Evolutionary conservation across 2,113 vertebrate genomes (phyloP), one percentile per base, ranked within the genome.

Genomic region (Phalacrocorax carbo): DNA sequence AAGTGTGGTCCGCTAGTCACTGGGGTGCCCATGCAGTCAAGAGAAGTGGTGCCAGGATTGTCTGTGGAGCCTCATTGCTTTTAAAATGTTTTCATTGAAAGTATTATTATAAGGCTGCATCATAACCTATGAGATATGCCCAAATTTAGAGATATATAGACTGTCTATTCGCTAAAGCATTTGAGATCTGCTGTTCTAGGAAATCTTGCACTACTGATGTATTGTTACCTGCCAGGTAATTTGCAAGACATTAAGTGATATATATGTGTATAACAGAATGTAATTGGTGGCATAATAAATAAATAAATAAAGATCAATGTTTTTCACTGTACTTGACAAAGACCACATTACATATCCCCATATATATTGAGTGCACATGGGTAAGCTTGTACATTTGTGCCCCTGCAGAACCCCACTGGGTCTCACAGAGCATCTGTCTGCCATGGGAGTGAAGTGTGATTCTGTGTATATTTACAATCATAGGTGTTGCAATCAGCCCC

Each of bases 21-120:
- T 3, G 8, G n/a, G 42, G 36, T 46, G 66, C 27, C 34, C 11
- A 3, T 32, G 76, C 49, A 42, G 54, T 16, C 75, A 30, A 4
- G 68, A 36, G 42, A 29, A 13, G 65, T 25, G 75, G 12, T 15
- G 7, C 52, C 2, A 0, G 5, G 52, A 21, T 72, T 29, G 5
- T 9, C 32, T 22, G 10, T 52, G 57, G 57, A 57, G 22, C n/a
- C 69, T 34, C 21, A 0, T 6, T 27, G 13, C 52, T 73, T 82
- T 25, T 46, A 36, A 52, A 72, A 65, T 5, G 6, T 13, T 57
- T 17, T 60, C 20, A 6, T 38, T 71, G 62, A 15, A 17, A 71
- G 7, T 18, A 0, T 2, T 18, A 0, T 2, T 15, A 0, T 11
- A 25, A 55, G 16, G 32, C 20, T 52, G 22, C 15, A 0, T 15